phyloP scores from a whole-genome alignment of 2,888 invertebrate species.

The Microctonus aethiopoides region DNA sequence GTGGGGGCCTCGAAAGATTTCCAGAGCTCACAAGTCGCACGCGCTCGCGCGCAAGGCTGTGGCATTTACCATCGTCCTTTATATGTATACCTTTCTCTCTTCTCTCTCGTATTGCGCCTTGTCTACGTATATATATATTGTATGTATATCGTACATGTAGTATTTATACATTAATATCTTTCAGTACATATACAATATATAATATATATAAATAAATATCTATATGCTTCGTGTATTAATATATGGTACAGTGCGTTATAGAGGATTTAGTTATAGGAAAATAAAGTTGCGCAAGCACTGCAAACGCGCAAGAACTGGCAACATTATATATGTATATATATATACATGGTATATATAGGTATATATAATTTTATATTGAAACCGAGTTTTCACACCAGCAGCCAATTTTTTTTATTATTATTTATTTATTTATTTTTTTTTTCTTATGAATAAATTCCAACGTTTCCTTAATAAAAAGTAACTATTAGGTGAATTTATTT shows the following conservation, averaged over 20 bases:
- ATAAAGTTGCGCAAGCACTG: conserved; percentile 21
- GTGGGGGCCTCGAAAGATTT: conserved; percentile 34
- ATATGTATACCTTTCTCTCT: conserved; percentile 37
- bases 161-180: neutral
- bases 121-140: neutral
- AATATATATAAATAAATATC: conserved; percentile 19
- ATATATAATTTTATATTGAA: neutral
- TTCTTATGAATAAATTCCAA: neutral
- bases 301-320: neutral
- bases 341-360: too few species aligned
- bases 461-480: neutral
- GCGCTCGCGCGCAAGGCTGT: conserved; percentile 33
- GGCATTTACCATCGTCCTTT: conserved; percentile 49
- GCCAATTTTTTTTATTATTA: too few species aligned
- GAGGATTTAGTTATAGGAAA: conserved; percentile 25
- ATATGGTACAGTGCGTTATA: conserved; percentile 26
- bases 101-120: conserved; percentile 49
- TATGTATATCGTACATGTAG: neutral
- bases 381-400: neutral
- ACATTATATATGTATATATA: neutral
- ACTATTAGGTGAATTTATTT: neutral
- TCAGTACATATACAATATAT: neutral
- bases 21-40: conserved; percentile 34
- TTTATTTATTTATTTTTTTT: too few species aligned
- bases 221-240: conserved; percentile 13